Base-by-base conservation (phyloP, 2,113 vertebrate genomes). In the Antechinus flavipes region DNA sequence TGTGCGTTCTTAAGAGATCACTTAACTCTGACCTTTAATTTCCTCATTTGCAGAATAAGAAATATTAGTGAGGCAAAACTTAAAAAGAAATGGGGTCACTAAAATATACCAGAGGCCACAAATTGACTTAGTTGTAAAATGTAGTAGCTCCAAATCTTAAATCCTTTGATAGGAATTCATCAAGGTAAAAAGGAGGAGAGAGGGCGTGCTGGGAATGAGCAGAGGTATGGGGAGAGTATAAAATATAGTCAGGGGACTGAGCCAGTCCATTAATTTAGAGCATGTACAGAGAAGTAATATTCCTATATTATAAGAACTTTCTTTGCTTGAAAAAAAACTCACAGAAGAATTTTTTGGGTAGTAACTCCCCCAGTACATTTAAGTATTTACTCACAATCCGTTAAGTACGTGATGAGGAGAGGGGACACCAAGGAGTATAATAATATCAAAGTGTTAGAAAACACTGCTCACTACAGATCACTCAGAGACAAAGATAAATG, bases 281-380 rank as follows among this genome's bases (percentile, higher is more conserved):
- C 35, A 7, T 42, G 5, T 42, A 8, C n/a, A 84, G 68, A 19
- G 68, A n/a, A 84, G n/a, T 84, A 42, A 84, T 42, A 42, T 92
- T 84, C 90, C 91, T 53, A 12, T 91, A 90, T 84, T 84, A 49
- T 94, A 55, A 93, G 84, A 95, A 6, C 54, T 68, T 92, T 92
- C 55, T 97, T 89, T 94, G 42, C 90, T 93, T 91, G 91, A 94
- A 96, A 93, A 2, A 54, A 96, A 92, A 2, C 49, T 94, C 52
- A 89, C 50, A 49, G 56, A 55, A 92, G 26, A 26, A 16, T 54
- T 89, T 95, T 24, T 89, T 91, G 52, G 50, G 47, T 76, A 95
- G 58, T 47, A 92, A 42, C 30, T 35, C 55, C 68, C 22, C 9
- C 35, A 42, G 42, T 90, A 42, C 90, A 68, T n/a, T 52, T 91